A percentile compares a stretch with the other conserved stretches of the same genome.
phyloP scores from a whole-genome alignment of 2,888 invertebrate genomes.

The Therioaphis trifolii region DNA sequence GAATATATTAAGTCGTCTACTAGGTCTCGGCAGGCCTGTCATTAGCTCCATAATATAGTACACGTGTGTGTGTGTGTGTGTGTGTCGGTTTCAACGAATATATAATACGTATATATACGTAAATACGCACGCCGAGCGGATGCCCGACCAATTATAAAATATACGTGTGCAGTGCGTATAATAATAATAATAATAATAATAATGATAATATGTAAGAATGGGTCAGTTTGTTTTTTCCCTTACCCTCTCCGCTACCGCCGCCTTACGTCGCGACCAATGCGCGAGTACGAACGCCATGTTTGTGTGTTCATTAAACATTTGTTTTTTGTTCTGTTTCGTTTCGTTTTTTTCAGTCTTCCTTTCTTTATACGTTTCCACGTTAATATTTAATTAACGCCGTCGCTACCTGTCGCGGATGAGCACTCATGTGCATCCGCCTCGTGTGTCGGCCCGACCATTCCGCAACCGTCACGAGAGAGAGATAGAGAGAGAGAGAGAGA shows the following conservation, averaged over 20 bases:
- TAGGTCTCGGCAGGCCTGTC: too few relatives aligned
- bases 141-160: conserved; percentile 52
- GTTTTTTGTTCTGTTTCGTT: neutral
- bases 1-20: too few relatives aligned
- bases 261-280: neutral
- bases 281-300: conserved; percentile 48
- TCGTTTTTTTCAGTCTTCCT: neutral
- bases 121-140: conserved; percentile 26
- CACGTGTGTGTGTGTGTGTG: neutral
- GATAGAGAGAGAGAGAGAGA: too few relatives aligned
- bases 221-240: neutral
- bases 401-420: conserved; percentile 50
- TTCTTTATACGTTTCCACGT: conserved; percentile 3
- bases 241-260: neutral
- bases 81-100: too few relatives aligned
- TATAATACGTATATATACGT: too few relatives aligned
- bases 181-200: conserved; percentile 4
- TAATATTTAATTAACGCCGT: conserved; percentile 53
- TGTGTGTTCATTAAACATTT: conserved; percentile 50
- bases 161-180: neutral
- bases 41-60: neutral
- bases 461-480: neutral
- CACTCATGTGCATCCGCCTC: conserved; percentile 44
- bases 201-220: conserved; percentile 31
- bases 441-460: neutral